Evolutionary conservation across 2,113 vertebrate species (phyloP), one percentile per base, ranked within the genome.

Genomic region (Odobenus rosmarus): DNA sequence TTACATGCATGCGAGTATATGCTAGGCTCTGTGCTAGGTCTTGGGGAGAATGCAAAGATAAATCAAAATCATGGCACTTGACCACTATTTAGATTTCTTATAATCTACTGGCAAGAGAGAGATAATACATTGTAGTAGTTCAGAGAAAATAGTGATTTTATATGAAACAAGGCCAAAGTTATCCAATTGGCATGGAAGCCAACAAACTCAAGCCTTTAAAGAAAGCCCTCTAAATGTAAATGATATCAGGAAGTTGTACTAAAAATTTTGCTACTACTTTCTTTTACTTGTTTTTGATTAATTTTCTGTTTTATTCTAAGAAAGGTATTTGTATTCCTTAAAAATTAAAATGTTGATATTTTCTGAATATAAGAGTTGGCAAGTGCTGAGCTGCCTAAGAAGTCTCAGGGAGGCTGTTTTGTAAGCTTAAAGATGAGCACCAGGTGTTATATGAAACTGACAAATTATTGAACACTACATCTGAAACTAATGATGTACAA

Each of bases 221-320:
- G 18, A 90, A 80, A 93, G 7, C 42, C 9, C 7, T 92, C 4
- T 67, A 77, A 94, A 42, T 62, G 4, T 90, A 93, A 93, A 83
- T 49, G 0, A 55, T 67, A 88, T 81, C 19, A 71, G 23, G 16
- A 92, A 86, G 67, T 24, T 4, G 24, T 33, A 57, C 55, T 77
- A 87, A 74, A 90, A n/a, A 7, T 53, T 64, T 79, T 82, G 19
- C 36, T 88, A 1, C 36, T 62, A 11, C 4, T 79, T 83, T 36
- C 4, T 89, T 28, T 83, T 72, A 21, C 69, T 74, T 8, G 42
- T 46, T 88, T 92, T 86, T 24, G 31, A 67, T 76, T n/a, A 49
- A 90, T 31, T 93, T 90, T 93, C n/a, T 81, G 53, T 6, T 83
- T 81, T 74, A 72, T 84, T 80, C 7, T 42, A 88, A 90, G 51